Evolutionary conservation across 2,113 vertebrate species (phyloP).

Genomic region (Phocoena sinus): DNA sequence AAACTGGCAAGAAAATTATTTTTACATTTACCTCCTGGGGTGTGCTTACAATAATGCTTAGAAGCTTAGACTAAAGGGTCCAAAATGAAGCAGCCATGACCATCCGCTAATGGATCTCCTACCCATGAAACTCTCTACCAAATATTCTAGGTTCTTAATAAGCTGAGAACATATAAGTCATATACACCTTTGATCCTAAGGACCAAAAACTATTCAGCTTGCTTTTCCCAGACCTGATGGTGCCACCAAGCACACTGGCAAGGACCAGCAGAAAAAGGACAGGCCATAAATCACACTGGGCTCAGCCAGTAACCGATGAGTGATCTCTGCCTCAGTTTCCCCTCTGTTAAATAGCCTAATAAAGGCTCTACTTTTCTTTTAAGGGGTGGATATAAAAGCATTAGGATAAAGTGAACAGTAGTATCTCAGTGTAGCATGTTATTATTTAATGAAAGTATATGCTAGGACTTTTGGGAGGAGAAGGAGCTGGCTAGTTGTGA

Average conservation of each 20-base stretch:
- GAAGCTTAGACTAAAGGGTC: constrained; percentile 41
- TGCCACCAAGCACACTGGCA: neutral
- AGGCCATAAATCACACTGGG: neutral
- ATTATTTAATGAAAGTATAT: neutral
- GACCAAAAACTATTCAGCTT: neutral
- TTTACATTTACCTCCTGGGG: constrained; percentile 70
- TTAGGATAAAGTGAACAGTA: neutral
- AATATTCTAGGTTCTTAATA: constrained; percentile 30
- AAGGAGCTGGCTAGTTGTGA: neutral
- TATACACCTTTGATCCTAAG: neutral
- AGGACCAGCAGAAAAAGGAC: neutral
- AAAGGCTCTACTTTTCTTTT: neutral
- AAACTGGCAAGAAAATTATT: constrained; percentile 68
- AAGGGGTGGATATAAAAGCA: neutral
- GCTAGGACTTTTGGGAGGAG: neutral
- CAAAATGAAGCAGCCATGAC: constrained; percentile 23
- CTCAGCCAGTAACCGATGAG: neutral
- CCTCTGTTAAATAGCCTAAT: neutral
- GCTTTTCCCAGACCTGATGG: neutral
- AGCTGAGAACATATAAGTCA: neutral
- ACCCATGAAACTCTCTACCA: neutral
- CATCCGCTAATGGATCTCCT: neutral
- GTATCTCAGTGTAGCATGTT: neutral
- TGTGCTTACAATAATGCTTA: constrained; percentile 57
- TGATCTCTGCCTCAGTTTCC: neutral